phyloP scores from a whole-genome alignment of 2,113 vertebrate species.

The Accipiter virgatus region DNA sequence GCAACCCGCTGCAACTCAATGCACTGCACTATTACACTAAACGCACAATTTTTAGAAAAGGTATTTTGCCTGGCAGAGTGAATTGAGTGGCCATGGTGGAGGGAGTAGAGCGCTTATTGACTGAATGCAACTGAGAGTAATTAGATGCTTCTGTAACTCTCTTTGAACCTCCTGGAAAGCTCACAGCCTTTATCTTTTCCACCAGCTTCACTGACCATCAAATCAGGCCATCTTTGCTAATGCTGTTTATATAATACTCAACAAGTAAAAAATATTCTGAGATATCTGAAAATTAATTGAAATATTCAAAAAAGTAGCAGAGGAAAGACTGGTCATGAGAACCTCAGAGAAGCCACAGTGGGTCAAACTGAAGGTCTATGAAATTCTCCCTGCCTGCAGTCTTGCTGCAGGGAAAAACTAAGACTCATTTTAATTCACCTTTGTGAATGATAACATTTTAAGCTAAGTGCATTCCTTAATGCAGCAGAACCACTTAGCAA shows the following conservation, averaged over 20 bases:
- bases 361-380: not conserved
- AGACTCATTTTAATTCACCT: not conserved
- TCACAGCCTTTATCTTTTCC: not conserved
- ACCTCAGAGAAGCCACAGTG: not conserved
- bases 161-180: not conserved
- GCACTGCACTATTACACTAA: not conserved
- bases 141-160: not conserved
- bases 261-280: not conserved
- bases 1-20: not conserved
- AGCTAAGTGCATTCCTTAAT: not conserved
- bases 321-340: not conserved
- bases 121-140: not conserved
- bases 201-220: not conserved
- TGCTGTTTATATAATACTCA: not conserved
- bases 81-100: not conserved
- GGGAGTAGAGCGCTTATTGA: not conserved
- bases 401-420: not conserved
- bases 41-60: not conserved
- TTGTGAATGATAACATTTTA: not conserved
- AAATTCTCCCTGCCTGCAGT: not conserved
- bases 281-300: not conserved
- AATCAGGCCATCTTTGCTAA: not conserved
- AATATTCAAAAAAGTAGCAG: not conserved
- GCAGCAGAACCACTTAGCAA: not conserved
- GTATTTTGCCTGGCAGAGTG: not conserved